Evolutionary conservation across 2,113 vertebrate genomes (phyloP), one percentile per base, ranked within the genome.

Genomic region (Dipodomys merriami): DNA sequence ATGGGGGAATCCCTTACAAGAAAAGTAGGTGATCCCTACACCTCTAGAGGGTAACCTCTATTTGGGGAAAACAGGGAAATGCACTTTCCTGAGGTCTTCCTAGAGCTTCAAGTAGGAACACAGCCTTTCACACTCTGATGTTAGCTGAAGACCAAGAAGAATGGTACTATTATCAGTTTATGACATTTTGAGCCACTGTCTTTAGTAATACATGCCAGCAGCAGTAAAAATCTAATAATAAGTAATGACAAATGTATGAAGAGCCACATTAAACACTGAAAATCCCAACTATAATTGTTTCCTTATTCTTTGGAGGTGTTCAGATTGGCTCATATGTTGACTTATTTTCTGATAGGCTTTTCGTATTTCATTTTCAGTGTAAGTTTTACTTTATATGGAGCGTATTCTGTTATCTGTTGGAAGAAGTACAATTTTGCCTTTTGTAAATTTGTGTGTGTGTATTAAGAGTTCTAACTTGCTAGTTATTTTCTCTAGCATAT

Each of bases 401-500:
- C 27, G 30, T 82, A 77, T 39, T 85, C 29, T 84, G 0, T 46
- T 64, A 18, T 83, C 33, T 93, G 0, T 13, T 83, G 53, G 8
- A 68, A 29, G 35, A 86, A 92, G 76, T 68, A 9, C 1, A 53
- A 7, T 39, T 72, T 72, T 57, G 11, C 30, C 6, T 60, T 69
- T 65, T 88, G 5, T 89, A 79, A 88, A 69, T 90, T 86, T 79
- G 4, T 76, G 68, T 92, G 29, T 53, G 4, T 77, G 73, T 88
- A 80, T 86, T 86, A 84, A 92, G 67, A 90, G 83, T 71, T 96
- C 33, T 94, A 91, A 88, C 33, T 90, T 83, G 62, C 81, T 27
- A 83, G 83, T 88, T 85, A 44, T 78, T 94, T 91, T 80, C 68
- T 94, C n/a, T 67, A 91, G 76, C 72, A 95, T 90, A 90, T 33